These are phyloP conservation scores for Napeogenes sylphis DNA, from an alignment of 2,888 invertebrate species.

Conservation along the genomic window DNA sequence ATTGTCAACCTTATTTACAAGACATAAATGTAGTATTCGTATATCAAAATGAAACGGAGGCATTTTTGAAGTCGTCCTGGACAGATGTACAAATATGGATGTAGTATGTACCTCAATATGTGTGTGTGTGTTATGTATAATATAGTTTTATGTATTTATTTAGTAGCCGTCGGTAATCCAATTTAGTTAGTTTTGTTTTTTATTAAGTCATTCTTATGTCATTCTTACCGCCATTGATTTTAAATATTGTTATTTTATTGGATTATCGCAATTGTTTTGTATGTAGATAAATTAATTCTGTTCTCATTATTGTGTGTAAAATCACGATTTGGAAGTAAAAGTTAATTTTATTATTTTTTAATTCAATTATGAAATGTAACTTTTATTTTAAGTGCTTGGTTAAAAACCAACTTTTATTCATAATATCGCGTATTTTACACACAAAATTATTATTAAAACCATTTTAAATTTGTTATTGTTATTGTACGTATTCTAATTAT, in stretches of 20 bases:
- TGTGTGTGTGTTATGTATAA: not conserved
- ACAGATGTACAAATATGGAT: conserved; percentile 50
- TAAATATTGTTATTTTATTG: not conserved
- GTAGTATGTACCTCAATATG: conserved; percentile 43
- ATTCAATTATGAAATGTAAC: too few species aligned
- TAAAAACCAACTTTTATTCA: not conserved
- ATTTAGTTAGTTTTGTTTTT: not conserved
- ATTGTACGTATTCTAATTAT: conserved; percentile 48
- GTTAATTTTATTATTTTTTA: too few species aligned
- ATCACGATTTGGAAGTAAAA: conserved; percentile 3
- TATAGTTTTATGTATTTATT: not conserved
- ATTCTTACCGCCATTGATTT: too few species aligned
- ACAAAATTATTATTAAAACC: conserved; percentile 9
- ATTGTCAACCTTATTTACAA: conserved; percentile 16
- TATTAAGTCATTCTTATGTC: not conserved
- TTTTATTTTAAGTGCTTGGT: not conserved
- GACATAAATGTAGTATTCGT: conserved; percentile 14
- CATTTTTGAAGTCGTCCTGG: conserved; percentile 9
- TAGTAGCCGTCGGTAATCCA: not conserved
- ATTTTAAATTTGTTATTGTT: conserved; percentile 32
- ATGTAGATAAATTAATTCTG: conserved; percentile 24
- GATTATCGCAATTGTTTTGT: conserved; percentile 19
- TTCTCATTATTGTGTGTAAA: conserved; percentile 15
- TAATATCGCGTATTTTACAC: conserved; percentile 15
- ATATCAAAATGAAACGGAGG: not conserved